Base-by-base conservation (phyloP, 2,113 vertebrate genomes). In the Agapornis roseicollis region DNA sequence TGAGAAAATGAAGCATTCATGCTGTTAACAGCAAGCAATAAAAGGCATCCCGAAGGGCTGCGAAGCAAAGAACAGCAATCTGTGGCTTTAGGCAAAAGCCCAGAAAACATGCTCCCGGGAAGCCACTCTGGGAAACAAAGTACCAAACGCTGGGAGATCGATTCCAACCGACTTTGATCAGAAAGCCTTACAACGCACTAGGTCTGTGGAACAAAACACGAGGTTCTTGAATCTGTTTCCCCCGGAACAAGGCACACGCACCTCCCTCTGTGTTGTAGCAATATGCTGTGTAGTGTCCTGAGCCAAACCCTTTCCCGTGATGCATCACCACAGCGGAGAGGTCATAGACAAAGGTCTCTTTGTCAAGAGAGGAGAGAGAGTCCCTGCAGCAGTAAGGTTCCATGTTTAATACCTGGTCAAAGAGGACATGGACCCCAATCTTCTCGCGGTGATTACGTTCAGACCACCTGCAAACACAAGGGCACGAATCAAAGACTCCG, bases 251-350 rank as follows among this genome's bases (percentile, higher is more conserved):
- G 97, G 97, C 96, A 87, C 97, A 98, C 99, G 98, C 98, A 99
- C 99, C 99, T 98, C 99, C 99, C 98, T 99, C 99, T n/a, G 99
- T 99, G 97, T 99, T 99, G 98, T 99, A 99, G 98, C 99, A 99
- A 98, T 99, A 99, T 97, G 99, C 99, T 89, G 99, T 99, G 98
- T 99, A 99, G 99, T 99, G 99, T 98, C 99, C 99, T 98, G 99
- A 99, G 99, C 99, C 99, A 89, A 99, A 99, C 92, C 99, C 99
- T 98, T 99, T 99, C 71, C 99, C 99, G 91, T 99, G 99, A 96
- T 99, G 99, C 99, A 99, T 99, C 96, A 99, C 99, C 94, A 99
- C 99, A 95, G 99, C 99, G 89, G 99, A 99, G 97, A 99, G 99
- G 98, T 99, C 99, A 92, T 99, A 99, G 94, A 99, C 99, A 98